Base-by-base conservation (phyloP, 2,113 vertebrate genomes). In the Rhinopithecus roxellana region DNA sequence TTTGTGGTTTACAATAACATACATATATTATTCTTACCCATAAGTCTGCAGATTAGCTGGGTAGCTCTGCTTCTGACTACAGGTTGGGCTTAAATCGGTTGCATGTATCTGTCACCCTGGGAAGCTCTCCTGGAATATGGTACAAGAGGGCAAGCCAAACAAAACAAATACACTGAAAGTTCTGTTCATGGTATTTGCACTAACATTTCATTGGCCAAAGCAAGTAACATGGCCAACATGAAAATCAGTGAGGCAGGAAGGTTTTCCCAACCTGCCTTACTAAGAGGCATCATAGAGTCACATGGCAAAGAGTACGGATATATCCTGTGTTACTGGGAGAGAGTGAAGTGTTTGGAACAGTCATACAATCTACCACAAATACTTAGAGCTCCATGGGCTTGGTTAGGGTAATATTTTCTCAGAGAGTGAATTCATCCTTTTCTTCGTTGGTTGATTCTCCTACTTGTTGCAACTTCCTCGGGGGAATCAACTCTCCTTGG, bases 381-480 rank as follows among this genome's bases (percentile, higher is more conserved):
- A 38, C 77, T 85, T 59, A 86, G 38, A 78, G 78, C 43, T 72
- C 35, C 16, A 18, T 43, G 81, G 64, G n/a, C 84, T 80, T 94
- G 59, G n/a, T 50, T 87, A 64, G n/a, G 23, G 23, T 57, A 50
- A 38, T 84, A 67, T 78, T 94, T 97, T 85, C 75, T 94, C 20
- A 9, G 9, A 7, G 7, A 50, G 8, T 45, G 40, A 86, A 27
- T 78, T 32, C 45, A 70, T 94, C 13, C 16, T 96, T 92, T 81
- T 82, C 77, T 74, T 93, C 4, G 2, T 43, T 67, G 17, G 10
- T 80, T 70, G 70, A 43, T 67, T 91, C 57, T 75, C 52, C 59
- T 59, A 17, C n/a, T 10, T 50, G 32, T 57, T 27, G 30, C 70
- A 70, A 87, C 5, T 87, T 78, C 64, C 48, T 89, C 9, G 1